Conservation (phyloP, 2,797 vertebrate species). For the Denticeps clupeoides region DNA sequence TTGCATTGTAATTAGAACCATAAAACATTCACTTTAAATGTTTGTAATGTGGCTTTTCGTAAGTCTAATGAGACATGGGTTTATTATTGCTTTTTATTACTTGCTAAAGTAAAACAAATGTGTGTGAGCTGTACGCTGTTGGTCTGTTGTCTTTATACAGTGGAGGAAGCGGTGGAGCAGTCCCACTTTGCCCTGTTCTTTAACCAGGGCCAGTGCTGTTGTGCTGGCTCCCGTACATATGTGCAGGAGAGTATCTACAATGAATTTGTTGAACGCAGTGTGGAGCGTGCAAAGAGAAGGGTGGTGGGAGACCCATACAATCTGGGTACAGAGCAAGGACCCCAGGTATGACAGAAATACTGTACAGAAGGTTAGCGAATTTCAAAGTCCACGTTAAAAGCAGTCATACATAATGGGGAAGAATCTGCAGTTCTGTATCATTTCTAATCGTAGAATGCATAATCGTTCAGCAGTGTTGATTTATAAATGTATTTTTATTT, state of each 20-base stretch:
- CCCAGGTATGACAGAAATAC: constrained; percentile 65
- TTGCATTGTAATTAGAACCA: too few relatives aligned
- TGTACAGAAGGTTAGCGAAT: too few relatives aligned
- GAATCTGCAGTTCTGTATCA: too few relatives aligned
- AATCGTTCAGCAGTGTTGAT: too few relatives aligned
- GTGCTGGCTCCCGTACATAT: constrained; percentile 78
- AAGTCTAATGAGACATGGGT: background rate
- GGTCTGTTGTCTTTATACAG: constrained; percentile 38
- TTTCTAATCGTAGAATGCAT: too few relatives aligned
- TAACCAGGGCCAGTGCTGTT: constrained; percentile 96
- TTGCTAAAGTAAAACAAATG: background rate
- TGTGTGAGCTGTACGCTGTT: background rate
- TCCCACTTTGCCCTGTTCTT: constrained; percentile 89
- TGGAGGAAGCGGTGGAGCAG: constrained; percentile 90
- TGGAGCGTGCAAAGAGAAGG: constrained; percentile 67
- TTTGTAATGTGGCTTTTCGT: too few relatives aligned
- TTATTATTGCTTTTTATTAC: background rate
- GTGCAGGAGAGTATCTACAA: constrained; percentile 84
- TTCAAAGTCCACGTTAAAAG: too few relatives aligned
- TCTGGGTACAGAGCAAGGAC: constrained; percentile 82
- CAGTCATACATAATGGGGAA: too few relatives aligned
- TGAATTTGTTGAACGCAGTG: constrained; percentile 81
- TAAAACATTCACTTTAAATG: too few relatives aligned
- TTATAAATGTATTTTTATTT: too few relatives aligned
- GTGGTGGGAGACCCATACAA: constrained; percentile 89